Evolutionary conservation across 2,113 vertebrate genomes (phyloP).

Genomic region (Saguinus imperator): DNA sequence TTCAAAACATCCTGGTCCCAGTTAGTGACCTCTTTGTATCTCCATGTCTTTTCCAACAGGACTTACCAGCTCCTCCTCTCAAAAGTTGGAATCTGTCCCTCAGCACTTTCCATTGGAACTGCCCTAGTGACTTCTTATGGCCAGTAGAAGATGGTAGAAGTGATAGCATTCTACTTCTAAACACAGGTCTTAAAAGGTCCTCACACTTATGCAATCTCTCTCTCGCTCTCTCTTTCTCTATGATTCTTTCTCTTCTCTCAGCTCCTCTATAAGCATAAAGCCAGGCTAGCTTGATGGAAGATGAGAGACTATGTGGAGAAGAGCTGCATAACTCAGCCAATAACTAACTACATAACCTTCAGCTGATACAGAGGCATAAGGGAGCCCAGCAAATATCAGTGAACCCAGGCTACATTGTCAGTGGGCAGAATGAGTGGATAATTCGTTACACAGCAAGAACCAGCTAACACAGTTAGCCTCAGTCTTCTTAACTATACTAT

Average conservation of each 20-base stretch:
- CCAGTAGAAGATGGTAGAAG: background rate
- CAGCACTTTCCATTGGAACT: background rate
- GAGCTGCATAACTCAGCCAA: background rate
- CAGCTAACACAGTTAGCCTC: background rate
- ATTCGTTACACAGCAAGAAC: background rate
- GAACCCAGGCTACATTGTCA: background rate
- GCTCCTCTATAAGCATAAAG: background rate
- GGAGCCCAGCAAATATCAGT: background rate
- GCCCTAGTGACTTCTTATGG: background rate
- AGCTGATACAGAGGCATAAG: background rate
- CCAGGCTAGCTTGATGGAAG: background rate
- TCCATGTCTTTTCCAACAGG: background rate
- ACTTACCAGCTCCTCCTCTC: background rate
- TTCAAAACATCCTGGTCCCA: background rate
- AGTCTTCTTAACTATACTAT: background rate
- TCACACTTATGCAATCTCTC: background rate
- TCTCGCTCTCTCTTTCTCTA: too few species aligned
- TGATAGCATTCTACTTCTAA: background rate
- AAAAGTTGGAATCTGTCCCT: background rate
- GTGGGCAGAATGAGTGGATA: background rate
- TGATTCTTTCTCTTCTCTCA: background rate
- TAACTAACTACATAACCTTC: background rate
- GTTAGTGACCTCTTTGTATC: background rate
- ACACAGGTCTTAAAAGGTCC: background rate
- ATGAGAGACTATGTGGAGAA: background rate